Evolutionary conservation across 35 echinoderm and acorn worm species (phyloP).

Genomic region (Lytechinus pictus): DNA sequence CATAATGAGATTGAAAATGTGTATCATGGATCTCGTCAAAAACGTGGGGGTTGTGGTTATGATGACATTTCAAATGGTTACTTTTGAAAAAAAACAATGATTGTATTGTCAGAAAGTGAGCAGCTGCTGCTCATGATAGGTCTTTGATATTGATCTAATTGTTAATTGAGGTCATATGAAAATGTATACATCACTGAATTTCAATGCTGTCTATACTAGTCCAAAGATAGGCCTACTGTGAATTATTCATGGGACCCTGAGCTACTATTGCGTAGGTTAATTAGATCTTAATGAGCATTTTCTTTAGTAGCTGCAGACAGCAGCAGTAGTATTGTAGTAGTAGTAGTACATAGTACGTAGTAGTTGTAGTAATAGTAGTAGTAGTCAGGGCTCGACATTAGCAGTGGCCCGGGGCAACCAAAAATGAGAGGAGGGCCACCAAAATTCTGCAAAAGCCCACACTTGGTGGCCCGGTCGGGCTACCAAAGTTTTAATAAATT

Average conservation of each 20-base stretch:
- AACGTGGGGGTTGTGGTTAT: not conserved
- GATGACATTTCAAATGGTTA: not conserved
- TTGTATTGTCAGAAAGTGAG: not conserved
- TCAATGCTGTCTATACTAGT: not conserved
- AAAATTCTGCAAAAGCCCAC: too few species aligned
- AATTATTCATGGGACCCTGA: not conserved
- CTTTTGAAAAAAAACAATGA: not conserved
- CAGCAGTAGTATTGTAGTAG: too few species aligned
- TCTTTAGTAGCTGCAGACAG: not conserved
- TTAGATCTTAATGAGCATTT: not conserved
- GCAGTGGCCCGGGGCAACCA: too few species aligned
- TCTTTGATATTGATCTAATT: not conserved
- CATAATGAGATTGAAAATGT: not conserved
- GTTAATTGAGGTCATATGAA: slow-evolving; percentile 13
- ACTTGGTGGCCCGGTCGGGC: too few species aligned
- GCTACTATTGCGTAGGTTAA: not conserved
- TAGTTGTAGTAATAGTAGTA: too few species aligned
- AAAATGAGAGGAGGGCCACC: too few species aligned
- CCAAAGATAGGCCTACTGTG: not conserved
- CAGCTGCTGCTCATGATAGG: not conserved
- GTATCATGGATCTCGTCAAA: not conserved
- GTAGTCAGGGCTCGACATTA: too few species aligned
- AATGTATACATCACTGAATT: not conserved
- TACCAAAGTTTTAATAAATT: too few species aligned
- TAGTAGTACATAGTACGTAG: too few species aligned